Evolutionary conservation across 2,797 vertebrate genomes (phyloP), one percentile per base, ranked within the genome.

Genomic region (Etheostoma nigrum): DNA sequence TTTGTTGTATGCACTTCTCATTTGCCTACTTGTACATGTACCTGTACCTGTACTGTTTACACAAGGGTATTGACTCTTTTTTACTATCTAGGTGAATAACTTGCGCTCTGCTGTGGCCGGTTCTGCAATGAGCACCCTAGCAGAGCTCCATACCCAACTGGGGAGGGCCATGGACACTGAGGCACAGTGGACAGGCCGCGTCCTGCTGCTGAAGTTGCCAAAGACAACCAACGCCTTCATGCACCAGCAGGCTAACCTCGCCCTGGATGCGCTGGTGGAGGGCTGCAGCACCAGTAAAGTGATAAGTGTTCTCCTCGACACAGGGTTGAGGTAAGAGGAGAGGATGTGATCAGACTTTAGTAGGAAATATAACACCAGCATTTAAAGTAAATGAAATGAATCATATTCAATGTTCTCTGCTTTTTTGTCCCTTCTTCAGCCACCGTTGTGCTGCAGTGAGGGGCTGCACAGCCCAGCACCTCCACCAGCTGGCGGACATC

Each of bases 111-210:
- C 6, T 8, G 47, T 81, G 95, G 95, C 89, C 92, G 95, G 82
- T 94, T 94, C 49, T 95, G 96, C 95, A n/a, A 94, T 97, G 52
- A 79, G 93, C 45, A 94, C 95, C 67, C 87, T 96, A 1, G 0
- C 0, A 5, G 67, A 45, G 1, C 53, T 84, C 33, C 45, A 78
- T 1, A 1, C 51, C 14, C 16, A 48, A 7, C 53, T 81, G 7
- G 9, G 25, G 2, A 66, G 5, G 12, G 6, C 16, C 8, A 79
- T 76, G 47, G 48, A 79, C 33, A 13, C 5, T 0, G 42, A 69
- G 14, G 64, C 19, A 14, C 48, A 76, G 45, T 9, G 21, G 6
- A 79, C 65, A 25, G 65, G 59, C 2, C 4, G 16, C 1, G 25
- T 0, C 6, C 33, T 79, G 44, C 69, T 72, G 53, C n/a, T 70